phyloP scores from a whole-genome alignment of 2,113 vertebrate species.

The Sapayoa aenigma region DNA sequence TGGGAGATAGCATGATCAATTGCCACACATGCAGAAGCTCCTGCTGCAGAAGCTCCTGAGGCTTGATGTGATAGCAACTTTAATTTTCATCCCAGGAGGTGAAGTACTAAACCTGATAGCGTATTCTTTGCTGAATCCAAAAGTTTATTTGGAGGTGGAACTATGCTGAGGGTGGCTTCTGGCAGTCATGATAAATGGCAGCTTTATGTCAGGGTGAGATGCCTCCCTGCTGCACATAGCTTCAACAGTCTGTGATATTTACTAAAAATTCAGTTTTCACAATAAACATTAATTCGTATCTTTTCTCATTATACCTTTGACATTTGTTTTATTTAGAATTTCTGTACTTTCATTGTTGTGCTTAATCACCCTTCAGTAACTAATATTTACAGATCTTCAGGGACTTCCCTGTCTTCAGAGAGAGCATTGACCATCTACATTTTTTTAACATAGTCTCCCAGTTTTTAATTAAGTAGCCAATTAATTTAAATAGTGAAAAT shows the following conservation, averaged over 20 bases:
- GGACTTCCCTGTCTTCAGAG: background rate
- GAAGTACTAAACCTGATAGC: background rate
- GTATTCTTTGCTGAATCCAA: background rate
- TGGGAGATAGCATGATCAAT: too few relatives aligned
- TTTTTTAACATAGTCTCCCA: background rate
- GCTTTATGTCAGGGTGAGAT: background rate
- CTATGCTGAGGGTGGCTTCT: background rate
- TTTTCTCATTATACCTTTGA: background rate
- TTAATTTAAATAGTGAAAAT: constrained; percentile 32
- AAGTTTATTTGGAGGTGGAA: background rate
- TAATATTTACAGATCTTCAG: background rate
- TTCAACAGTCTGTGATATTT: background rate
- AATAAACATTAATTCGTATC: background rate
- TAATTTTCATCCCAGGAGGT: background rate
- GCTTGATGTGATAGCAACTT: background rate
- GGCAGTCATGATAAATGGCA: background rate
- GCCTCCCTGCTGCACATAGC: background rate
- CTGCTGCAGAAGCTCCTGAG: background rate
- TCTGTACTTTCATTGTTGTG: background rate
- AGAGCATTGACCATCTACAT: background rate
- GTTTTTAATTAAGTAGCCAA: constrained; percentile 24
- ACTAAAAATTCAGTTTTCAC: background rate
- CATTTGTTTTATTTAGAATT: background rate
- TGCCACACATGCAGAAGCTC: too few relatives aligned
- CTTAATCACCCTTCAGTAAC: background rate